phyloP scores from a whole-genome alignment of 2,797 vertebrate species.

The Carapus acus region DNA sequence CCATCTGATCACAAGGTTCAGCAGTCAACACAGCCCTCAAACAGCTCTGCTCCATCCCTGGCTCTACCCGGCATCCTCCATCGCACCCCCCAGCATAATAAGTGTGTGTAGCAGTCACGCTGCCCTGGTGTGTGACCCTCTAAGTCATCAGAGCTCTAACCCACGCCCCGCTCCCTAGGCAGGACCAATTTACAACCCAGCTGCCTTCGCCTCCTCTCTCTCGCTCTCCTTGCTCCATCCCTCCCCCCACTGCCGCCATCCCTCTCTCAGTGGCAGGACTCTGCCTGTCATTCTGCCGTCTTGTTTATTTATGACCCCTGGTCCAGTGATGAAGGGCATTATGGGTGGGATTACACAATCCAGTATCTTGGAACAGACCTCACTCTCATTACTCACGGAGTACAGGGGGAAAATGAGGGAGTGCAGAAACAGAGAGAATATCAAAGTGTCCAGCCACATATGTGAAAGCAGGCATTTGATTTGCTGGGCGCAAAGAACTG shows the following conservation, averaged over 20 bases:
- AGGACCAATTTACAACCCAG: constrained; percentile 46
- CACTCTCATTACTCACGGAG: constrained; percentile 42
- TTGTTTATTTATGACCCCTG: constrained; percentile 56
- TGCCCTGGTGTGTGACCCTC: constrained; percentile 24
- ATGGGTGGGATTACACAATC: constrained; percentile 48
- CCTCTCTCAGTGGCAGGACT: no score
- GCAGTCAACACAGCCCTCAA: constrained; percentile 42
- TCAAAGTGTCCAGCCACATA: constrained; percentile 11
- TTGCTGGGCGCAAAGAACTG: constrained; percentile 9
- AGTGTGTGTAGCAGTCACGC: constrained; percentile 39
- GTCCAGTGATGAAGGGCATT: constrained; percentile 50
- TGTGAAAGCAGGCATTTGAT: constrained; percentile 24
- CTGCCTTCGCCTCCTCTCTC: constrained; percentile 14
- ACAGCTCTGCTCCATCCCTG: constrained; percentile 33
- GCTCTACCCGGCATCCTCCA: constrained; percentile 10
- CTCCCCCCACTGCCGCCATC: background rate
- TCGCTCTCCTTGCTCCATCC: background rate
- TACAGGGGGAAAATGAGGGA: constrained; percentile 31
- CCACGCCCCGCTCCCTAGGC: constrained; percentile 16
- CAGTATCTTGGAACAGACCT: constrained; percentile 44
- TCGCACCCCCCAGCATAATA: constrained; percentile 54
- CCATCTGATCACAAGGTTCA: constrained; percentile 51
- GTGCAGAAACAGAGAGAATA: constrained; percentile 22
- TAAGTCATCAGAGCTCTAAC: constrained; percentile 31
- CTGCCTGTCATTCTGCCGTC: no score